A percentile compares a stretch with the other conserved stretches of the same genome.
These are phyloP conservation scores for Cylloceria caligata DNA, from an alignment of 2,888 invertebrate genomes.

Conservation along the genomic window DNA sequence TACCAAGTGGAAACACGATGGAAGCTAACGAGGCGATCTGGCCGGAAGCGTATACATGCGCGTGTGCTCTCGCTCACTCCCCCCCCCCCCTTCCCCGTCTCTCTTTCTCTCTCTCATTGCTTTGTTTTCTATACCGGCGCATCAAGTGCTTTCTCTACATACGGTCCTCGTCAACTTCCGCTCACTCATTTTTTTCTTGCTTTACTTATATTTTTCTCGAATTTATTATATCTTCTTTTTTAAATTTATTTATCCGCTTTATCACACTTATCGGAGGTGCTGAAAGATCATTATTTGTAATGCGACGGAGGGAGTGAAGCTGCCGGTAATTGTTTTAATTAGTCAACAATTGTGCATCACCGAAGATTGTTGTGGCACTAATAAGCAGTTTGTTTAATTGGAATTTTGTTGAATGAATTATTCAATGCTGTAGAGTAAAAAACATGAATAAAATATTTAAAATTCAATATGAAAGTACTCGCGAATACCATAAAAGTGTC, in stretches of 20 bases:
- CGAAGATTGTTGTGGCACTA: too few relatives aligned
- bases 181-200: constrained; percentile 34
- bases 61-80: constrained; percentile 63
- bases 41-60: constrained; percentile 74
- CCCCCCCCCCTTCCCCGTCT: constrained; percentile 43
- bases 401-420: too few relatives aligned
- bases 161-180: constrained; percentile 23
- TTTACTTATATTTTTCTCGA: background rate
- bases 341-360: too few relatives aligned
- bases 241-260: background rate
- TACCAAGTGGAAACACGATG: constrained; percentile 79
- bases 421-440: too few relatives aligned
- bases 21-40: constrained; percentile 79
- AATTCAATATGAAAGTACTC: too few relatives aligned
- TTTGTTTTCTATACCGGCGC: constrained; percentile 19
- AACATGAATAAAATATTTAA: too few relatives aligned
- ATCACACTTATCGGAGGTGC: background rate
- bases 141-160: constrained; percentile 9
- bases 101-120: constrained; percentile 63
- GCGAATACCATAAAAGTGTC: too few relatives aligned
- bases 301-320: background rate
- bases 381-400: background rate
- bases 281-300: background rate
- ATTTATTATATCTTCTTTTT: background rate
- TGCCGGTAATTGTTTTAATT: background rate